A percentile compares a stretch with the other conserved stretches of the same genome.
These are phyloP conservation scores for Leptopilina clavipes DNA, from an alignment of 1,140 invertebrate species.

Conservation along the genomic window DNA sequence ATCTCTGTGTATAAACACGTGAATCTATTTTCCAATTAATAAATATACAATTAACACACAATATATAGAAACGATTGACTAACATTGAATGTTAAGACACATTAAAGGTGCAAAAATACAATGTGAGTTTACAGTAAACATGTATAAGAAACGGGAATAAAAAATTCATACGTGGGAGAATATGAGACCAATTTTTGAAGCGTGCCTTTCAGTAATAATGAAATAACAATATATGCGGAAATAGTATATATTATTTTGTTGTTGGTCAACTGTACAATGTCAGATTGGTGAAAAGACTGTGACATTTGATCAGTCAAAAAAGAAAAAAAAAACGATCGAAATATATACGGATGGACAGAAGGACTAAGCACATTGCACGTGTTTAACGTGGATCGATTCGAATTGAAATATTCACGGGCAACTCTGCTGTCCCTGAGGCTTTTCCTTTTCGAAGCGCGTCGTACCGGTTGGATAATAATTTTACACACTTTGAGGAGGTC, in stretches of 20 bases:
- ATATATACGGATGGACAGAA: background rate
- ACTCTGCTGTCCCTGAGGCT: slow-evolving; percentile 37
- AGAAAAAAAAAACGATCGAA: background rate
- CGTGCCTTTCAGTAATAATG: slow-evolving; percentile 14
- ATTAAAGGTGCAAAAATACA: background rate
- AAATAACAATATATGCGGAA: no score
- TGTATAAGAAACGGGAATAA: background rate
- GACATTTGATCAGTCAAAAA: no score
- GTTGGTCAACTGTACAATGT: no score
- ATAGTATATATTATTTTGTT: no score
- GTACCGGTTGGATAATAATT: background rate
- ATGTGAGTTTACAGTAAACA: background rate
- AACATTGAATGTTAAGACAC: background rate
- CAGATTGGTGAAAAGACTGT: no score
- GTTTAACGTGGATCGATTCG: slow-evolving; percentile 59
- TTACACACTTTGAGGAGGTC: background rate
- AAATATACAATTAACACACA: no score
- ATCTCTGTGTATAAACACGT: no score
- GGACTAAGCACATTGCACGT: slow-evolving; percentile 51
- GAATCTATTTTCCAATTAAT: no score
- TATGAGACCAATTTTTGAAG: slow-evolving; percentile 31
- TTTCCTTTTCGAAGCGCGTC: slow-evolving; percentile 22
- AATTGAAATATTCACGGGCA: slow-evolving; percentile 59
- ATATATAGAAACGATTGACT: no score
- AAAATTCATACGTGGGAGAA: slow-evolving; percentile 27